phyloP scores from a whole-genome alignment of 2,797 vertebrate genomes.

The Rhinogobio ventralis region DNA sequence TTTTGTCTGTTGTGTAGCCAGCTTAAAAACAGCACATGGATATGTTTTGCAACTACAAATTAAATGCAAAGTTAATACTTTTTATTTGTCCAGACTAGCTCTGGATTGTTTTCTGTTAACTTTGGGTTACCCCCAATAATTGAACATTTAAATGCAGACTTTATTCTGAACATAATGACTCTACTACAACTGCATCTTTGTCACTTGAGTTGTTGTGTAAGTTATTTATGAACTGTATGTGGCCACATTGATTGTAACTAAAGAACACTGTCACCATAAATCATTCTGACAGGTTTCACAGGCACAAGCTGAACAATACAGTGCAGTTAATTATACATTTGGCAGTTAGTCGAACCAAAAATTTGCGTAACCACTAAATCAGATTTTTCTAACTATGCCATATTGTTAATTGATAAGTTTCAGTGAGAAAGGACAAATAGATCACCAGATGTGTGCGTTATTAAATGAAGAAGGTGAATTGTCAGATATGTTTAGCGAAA shows the following conservation, averaged over 20 bases:
- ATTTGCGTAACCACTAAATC: not conserved
- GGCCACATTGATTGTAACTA: not conserved
- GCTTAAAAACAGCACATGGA: not conserved
- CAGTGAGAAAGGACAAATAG: constrained; percentile 3
- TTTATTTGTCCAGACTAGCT: not conserved
- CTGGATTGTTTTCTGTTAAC: not conserved
- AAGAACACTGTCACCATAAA: constrained; percentile 1
- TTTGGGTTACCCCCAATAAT: not conserved
- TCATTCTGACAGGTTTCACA: constrained; percentile 1
- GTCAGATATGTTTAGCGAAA: not conserved
- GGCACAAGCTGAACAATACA: constrained; percentile 3
- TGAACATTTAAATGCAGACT: not conserved
- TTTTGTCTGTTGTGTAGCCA: not conserved
- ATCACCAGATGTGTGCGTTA: constrained; percentile 8
- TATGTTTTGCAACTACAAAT: not conserved
- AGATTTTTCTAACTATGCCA: not conserved
- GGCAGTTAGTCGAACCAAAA: not conserved
- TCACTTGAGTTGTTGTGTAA: not conserved
- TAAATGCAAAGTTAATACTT: not conserved
- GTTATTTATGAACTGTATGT: constrained; percentile 19
- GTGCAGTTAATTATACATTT: not conserved
- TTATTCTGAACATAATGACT: not conserved
- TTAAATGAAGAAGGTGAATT: constrained; percentile 8
- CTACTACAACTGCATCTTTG: not conserved
- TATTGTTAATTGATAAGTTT: not conserved